Evolutionary conservation across 2,797 vertebrate genomes (phyloP).

Genomic region (Tapera naevia): DNA sequence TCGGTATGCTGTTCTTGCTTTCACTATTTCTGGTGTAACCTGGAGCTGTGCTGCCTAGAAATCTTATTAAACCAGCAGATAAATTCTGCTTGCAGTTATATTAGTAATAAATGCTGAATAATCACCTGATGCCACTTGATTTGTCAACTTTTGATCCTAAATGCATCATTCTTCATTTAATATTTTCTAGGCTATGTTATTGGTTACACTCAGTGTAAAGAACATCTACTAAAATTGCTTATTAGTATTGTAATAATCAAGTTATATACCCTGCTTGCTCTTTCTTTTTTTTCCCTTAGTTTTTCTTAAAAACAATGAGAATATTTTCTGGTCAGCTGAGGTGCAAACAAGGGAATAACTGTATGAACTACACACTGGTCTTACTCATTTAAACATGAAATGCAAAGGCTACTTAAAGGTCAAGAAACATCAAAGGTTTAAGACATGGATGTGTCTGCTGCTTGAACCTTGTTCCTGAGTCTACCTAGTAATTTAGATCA

Average conservation of each 20-base stretch:
- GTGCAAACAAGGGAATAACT: slow-evolving; percentile 7
- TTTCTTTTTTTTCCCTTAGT: neutral
- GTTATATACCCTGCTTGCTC: neutral
- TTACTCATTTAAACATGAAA: neutral
- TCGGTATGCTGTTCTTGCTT: neutral
- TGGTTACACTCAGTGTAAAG: neutral
- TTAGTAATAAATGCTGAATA: neutral
- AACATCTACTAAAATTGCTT: neutral
- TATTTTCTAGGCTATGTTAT: neutral
- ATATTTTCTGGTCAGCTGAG: neutral
- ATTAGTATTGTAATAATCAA: neutral
- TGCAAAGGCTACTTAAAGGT: slow-evolving; percentile 33
- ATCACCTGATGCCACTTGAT: neutral
- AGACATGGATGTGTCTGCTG: slow-evolving; percentile 57
- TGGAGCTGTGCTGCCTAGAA: neutral
- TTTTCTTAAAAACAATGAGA: neutral
- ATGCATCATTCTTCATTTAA: neutral
- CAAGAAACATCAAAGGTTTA: slow-evolving; percentile 58
- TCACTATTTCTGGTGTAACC: neutral
- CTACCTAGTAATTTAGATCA: slow-evolving; percentile 53
- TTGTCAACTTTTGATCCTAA: neutral
- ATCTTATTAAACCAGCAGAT: neutral
- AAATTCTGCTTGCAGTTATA: neutral
- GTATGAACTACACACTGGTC: neutral
- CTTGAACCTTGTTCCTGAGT: slow-evolving; percentile 56